Evolutionary conservation across 2,113 vertebrate genomes (phyloP), one percentile per base, ranked within the genome.

Genomic region (Thalassoma bifasciatum): DNA sequence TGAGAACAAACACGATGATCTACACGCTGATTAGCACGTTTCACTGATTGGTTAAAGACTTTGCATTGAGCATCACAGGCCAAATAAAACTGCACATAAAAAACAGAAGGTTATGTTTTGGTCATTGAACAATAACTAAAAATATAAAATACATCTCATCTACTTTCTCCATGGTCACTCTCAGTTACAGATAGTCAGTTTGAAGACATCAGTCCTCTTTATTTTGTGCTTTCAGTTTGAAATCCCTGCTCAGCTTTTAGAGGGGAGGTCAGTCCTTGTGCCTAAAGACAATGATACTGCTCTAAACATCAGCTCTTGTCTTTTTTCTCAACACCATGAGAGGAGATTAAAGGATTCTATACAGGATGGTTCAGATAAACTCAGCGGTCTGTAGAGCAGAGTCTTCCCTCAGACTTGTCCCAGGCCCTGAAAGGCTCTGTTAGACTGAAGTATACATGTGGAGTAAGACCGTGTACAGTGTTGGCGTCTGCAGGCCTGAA

Each of bases 311-410:
- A 58, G 24, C 52, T 68, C 23, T 47, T 52, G 38, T 63, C n/a
- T 77, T 38, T 62, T 57, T 23, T 11, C 19, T 71, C 37, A 60
- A 11, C 22, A 67, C 49, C 62, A 61, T 49, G 62, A 40, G 47
- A 66, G 36, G 56, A 67, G 30, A 47, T 54, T 57, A 72, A 66
- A 80, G 60, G 63, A 66, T 66, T 23, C 40, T 60, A 54, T 66
- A 70, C 61, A 62, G 66, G 68, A 58, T 66, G 53, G 46, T 66
- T 19, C 9, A 16, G 4, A 11, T 44, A 14, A 13, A 23, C 16
- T 22, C 19, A 2, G 24, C 13, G 14, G 23, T 22, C 19, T 26
- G 63, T 66, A 80, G 64, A 54, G 81, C 30, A 30, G 30, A 4
- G 30, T 30, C 30, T 6, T 4, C 30, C 30, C 30, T 6, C 17